A percentile compares a stretch with the other conserved stretches of the same genome.
These are phyloP conservation scores for Drosophila elegans DNA, from an alignment of 1,140 invertebrate genomes.

Conservation along the genomic window DNA sequence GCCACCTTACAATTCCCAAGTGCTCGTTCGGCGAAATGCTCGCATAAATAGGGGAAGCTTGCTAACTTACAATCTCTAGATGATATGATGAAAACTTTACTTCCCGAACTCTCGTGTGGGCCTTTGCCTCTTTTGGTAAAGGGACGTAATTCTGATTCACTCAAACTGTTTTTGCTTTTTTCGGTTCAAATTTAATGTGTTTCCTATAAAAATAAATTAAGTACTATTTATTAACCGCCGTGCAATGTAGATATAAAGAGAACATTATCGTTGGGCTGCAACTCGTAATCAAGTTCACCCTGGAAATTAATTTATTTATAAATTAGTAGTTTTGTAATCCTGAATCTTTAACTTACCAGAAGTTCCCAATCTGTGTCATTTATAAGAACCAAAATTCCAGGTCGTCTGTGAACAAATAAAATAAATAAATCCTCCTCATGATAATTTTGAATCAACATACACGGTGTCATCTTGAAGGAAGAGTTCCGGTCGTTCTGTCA, in stretches of 20 bases:
- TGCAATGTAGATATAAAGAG: slow-evolving; percentile 88
- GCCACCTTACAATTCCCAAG: slow-evolving; percentile 56
- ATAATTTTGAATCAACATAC: slow-evolving; percentile 85
- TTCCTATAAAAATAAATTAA: slow-evolving; percentile 23
- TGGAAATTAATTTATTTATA: slow-evolving; percentile 32
- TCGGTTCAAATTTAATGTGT: slow-evolving; percentile 3
- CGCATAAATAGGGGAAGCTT: slow-evolving; percentile 22
- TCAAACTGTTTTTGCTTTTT: slow-evolving; percentile 8
- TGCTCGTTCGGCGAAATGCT: background rate
- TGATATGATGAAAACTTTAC: slow-evolving; percentile 60
- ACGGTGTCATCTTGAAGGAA: slow-evolving; percentile 94
- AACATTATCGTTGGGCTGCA: slow-evolving; percentile 86
- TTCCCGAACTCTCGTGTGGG: slow-evolving; percentile 74
- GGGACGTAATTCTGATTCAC: slow-evolving; percentile 77
- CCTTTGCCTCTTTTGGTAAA: slow-evolving; percentile 66
- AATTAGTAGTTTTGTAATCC: too few species aligned
- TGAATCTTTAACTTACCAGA: slow-evolving; percentile 86
- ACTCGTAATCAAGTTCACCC: slow-evolving; percentile 86
- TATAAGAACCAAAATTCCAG: slow-evolving; percentile 96
- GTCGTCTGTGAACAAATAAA: slow-evolving; percentile 87
- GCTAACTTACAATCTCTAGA: rapidly evolving
- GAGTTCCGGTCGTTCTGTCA: slow-evolving; percentile 94
- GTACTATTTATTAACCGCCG: slow-evolving; percentile 85
- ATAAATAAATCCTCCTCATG: background rate
- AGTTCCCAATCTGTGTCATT: slow-evolving; percentile 98